Conservation (phyloP, 2,797 vertebrate genomes). For the Sebastolobus alascanus region DNA sequence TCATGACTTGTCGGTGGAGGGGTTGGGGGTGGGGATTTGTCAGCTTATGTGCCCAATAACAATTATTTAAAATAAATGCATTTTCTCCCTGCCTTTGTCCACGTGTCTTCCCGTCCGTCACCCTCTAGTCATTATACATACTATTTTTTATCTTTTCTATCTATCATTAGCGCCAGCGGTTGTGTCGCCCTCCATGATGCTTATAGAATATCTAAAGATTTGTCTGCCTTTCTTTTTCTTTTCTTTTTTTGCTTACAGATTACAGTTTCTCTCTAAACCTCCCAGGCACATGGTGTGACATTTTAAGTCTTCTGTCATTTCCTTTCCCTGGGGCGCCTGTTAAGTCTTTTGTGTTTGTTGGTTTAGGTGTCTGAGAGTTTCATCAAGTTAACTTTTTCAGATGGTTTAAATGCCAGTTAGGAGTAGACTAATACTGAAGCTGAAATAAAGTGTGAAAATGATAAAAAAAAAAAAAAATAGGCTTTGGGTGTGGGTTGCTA, state of each 20-base stretch:
- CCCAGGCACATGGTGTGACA: slow-evolving; percentile 52
- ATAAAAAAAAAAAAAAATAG: slow-evolving; percentile 9
- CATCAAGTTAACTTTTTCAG: slow-evolving; percentile 41
- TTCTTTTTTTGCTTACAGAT: slow-evolving; percentile 32
- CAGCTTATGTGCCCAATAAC: slow-evolving; percentile 72
- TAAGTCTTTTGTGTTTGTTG: slow-evolving; percentile 44
- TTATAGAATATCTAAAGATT: slow-evolving; percentile 54
- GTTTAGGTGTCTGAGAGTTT: slow-evolving; percentile 42
- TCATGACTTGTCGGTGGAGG: slow-evolving; percentile 43
- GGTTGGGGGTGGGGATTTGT: slow-evolving; percentile 65
- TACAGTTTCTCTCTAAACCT: slow-evolving; percentile 52
- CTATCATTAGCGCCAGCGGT: slow-evolving; percentile 44
- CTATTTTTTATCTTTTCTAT: slow-evolving; percentile 35
- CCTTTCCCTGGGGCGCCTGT: slow-evolving; percentile 13
- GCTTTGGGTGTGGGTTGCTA: neutral
- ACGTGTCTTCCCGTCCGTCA: slow-evolving; percentile 45
- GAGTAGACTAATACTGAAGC: slow-evolving; percentile 7
- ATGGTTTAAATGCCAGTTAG: slow-evolving; percentile 21
- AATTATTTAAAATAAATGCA: slow-evolving; percentile 68
- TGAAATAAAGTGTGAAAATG: slow-evolving; percentile 4
- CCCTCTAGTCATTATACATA: slow-evolving; percentile 37
- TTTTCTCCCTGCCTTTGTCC: slow-evolving; percentile 55
- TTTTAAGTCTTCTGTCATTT: slow-evolving; percentile 62
- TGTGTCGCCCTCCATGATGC: slow-evolving; percentile 31
- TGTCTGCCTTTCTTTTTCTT: slow-evolving; percentile 5